These are phyloP conservation scores for Athalia circularis DNA, from an alignment of 2,888 invertebrate species.

Conservation along the genomic window DNA sequence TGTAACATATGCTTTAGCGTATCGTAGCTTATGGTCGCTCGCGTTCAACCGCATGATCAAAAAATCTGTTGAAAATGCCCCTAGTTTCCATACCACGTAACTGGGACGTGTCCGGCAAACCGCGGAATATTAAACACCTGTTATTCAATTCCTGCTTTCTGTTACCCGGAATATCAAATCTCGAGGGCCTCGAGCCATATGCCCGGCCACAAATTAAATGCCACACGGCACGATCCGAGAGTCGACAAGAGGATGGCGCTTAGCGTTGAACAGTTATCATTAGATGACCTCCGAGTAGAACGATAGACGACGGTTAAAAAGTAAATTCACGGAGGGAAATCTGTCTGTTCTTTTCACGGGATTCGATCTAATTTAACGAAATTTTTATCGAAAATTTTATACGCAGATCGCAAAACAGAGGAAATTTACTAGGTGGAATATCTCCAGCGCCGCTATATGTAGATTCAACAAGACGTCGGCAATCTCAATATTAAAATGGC, in stretches of 20 bases:
- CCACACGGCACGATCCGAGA: background rate
- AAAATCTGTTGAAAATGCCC: slow-evolving; percentile 34
- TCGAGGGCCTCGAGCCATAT: background rate
- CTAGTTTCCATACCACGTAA: background rate
- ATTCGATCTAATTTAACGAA: no score
- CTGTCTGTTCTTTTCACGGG: no score
- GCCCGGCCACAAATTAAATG: slow-evolving; percentile 1
- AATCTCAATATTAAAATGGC: slow-evolving; percentile 50
- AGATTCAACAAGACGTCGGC: slow-evolving; percentile 44
- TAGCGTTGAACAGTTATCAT: no score
- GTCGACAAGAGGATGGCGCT: background rate
- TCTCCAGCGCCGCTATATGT: slow-evolving; percentile 22
- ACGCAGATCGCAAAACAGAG: background rate
- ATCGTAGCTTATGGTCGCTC: background rate
- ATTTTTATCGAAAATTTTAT: no score
- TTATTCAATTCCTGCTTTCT: slow-evolving; percentile 19
- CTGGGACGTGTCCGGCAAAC: slow-evolving; percentile 14
- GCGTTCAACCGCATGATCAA: slow-evolving; percentile 15
- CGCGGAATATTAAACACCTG: slow-evolving; percentile 32
- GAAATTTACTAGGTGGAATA: slow-evolving; percentile 32
- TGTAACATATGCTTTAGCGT: slow-evolving; percentile 31
- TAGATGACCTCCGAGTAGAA: no score
- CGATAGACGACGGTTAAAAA: no score
- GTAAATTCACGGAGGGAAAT: no score
- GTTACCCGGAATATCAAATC: slow-evolving; percentile 13